Base-by-base conservation (phyloP, 2,113 vertebrate genomes). In the Megaceryle torquata region DNA sequence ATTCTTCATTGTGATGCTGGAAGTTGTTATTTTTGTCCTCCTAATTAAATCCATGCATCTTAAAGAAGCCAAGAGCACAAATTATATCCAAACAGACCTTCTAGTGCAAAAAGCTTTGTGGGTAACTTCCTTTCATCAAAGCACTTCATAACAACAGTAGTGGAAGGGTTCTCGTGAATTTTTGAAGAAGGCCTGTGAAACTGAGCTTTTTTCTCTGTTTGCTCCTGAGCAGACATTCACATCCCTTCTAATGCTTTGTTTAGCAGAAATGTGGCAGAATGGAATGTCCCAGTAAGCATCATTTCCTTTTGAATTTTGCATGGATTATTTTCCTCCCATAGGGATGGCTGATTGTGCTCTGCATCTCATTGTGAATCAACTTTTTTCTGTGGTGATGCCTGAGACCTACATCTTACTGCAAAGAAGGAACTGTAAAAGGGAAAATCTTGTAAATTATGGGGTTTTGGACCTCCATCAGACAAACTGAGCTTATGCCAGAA, bases 231-330 rank as follows among this genome's bases (percentile, higher is more conserved):
- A 82, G 67, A 53, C 37, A 50, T 82, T 69, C 59, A 19, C 18
- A 39, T 74, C 68, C 21, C 14, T 35, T 83, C 37, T 51, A 53
- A 26, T 29, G 51, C 35, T 81, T 74, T 90, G 21, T 81, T 91
- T 81, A 70, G 53, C 46, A 86, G 82, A 83, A 96, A 53, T 0
- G 3, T 63, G 56, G 20, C 79, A 86, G 72, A 88, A 75, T 78
- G 64, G 68, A 43, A 78, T 94, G 51, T 88, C 80, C 76, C 85
- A 67, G 59, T 28, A 70, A 67, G 51, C 68, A 21, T 37, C 91
- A 80, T 18, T 67, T 88, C 28, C 68, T 95, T 81, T 33, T 94
- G 59, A 94, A 94, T 93, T 92, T 96, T 95, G 41, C 43, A 92
- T 93, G 64, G 37, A 24, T 78, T 86, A 29, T 88, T 86, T 70